Conservation (phyloP, 2,797 vertebrate genomes). For the Lophius americanus region DNA sequence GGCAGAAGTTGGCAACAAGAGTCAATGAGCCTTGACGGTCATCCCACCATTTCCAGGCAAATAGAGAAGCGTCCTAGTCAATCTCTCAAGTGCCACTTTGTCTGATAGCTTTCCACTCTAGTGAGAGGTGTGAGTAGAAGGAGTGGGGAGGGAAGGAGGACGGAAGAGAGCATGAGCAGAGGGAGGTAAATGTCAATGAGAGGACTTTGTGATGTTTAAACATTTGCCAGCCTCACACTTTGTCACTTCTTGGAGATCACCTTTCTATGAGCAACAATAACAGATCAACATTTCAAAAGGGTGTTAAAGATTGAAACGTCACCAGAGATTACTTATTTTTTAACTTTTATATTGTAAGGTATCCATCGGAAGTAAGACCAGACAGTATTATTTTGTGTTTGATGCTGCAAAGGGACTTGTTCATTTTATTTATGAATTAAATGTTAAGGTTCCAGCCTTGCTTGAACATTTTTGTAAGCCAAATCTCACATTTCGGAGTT, state of each 20-base stretch:
- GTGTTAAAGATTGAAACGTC: constrained; percentile 48
- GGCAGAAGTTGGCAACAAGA: constrained; percentile 78
- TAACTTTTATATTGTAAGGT: background rate
- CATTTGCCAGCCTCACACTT: constrained; percentile 68
- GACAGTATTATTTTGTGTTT: background rate
- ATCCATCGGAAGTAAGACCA: background rate
- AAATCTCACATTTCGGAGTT: background rate
- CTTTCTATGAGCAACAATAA: constrained; percentile 67
- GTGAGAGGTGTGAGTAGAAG: constrained; percentile 69
- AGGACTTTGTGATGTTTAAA: constrained; percentile 68
- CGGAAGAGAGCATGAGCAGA: constrained; percentile 36
- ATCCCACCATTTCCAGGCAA: constrained; percentile 74
- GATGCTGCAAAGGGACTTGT: background rate
- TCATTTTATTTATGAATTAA: too few species aligned
- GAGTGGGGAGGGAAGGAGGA: constrained; percentile 55
- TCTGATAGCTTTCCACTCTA: constrained; percentile 78
- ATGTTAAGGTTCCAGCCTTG: background rate
- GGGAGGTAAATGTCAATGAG: constrained; percentile 70
- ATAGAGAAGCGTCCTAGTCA: constrained; percentile 76
- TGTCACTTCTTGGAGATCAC: constrained; percentile 67
- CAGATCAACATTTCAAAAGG: constrained; percentile 62
- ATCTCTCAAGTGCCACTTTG: constrained; percentile 81
- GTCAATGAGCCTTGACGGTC: constrained; percentile 57
- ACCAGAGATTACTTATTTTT: constrained; percentile 16
- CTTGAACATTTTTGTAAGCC: background rate